A percentile compares a stretch with the other conserved stretches of the same genome.
Evolutionary conservation across 1,140 invertebrate species (phyloP).

Genomic region (Stenopsyche tienmushanensis): DNA sequence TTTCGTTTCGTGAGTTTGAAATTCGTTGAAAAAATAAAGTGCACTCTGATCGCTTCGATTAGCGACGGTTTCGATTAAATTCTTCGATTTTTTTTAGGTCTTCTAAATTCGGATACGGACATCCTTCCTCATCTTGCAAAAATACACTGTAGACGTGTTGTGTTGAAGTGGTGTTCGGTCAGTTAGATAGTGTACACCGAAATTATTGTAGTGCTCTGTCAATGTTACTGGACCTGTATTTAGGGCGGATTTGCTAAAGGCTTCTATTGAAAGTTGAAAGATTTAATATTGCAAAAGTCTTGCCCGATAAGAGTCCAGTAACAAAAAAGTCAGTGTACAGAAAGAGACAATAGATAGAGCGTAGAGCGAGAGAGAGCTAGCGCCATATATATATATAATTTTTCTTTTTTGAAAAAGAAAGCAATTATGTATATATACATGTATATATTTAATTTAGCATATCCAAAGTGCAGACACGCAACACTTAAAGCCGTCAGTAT

Average conservation of each 20-base stretch:
- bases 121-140: neutral
- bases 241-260: neutral
- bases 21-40: too few relatives aligned
- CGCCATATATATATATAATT: slow-evolving; percentile 35
- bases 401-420: neutral
- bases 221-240: slow-evolving; percentile 40
- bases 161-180: slow-evolving; percentile 42
- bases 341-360: slow-evolving; percentile 41
- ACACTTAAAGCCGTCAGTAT: slow-evolving; percentile 59
- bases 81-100: too few relatives aligned
- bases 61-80: too few relatives aligned
- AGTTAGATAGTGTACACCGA: slow-evolving; percentile 55
- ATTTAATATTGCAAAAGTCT: slow-evolving; percentile 7
- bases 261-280: neutral
- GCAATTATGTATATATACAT: slow-evolving; percentile 1
- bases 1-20: too few relatives aligned
- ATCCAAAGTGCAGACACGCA: slow-evolving; percentile 61
- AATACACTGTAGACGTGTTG: slow-evolving; percentile 29
- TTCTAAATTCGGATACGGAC: too few relatives aligned
- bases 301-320: slow-evolving; percentile 36
- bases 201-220: slow-evolving; percentile 56
- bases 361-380: slow-evolving; percentile 42
- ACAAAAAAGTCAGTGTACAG: slow-evolving; percentile 41
- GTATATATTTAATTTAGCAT: slow-evolving; percentile 46
- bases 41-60: too few relatives aligned